Conservation (phyloP, 37 sponge, comb jelly and placozoan genomes). For the Hexactinellida sp. region DNA sequence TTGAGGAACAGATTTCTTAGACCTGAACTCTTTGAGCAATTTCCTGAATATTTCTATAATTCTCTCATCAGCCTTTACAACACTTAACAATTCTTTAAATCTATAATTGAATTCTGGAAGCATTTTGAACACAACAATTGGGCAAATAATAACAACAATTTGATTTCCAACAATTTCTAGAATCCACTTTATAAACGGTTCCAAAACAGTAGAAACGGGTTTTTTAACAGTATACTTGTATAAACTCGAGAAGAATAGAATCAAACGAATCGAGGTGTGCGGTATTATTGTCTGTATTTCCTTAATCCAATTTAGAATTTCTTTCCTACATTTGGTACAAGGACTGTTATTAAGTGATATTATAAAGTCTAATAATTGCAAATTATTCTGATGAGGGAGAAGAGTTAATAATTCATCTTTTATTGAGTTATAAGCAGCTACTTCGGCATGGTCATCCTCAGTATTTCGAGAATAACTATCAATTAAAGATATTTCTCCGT, state of each 20-base stretch:
- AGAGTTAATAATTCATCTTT: neutral
- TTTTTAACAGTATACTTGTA: neutral
- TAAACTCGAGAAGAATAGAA: neutral
- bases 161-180: neutral
- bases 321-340: neutral
- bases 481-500: too few relatives aligned
- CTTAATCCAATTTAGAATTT: neutral
- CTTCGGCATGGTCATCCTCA: neutral
- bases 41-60: too few relatives aligned
- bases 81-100: too few relatives aligned
- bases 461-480: too few relatives aligned
- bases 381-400: neutral
- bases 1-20: too few relatives aligned
- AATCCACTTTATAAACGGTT: neutral
- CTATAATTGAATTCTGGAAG: too few relatives aligned
- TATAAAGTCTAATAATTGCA: neutral
- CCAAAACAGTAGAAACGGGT: neutral
- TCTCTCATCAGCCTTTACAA: too few relatives aligned
- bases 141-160: neutral
- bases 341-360: neutral
- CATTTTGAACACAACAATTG: neutral
- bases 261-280: neutral
- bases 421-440: neutral
- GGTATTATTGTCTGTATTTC: neutral
- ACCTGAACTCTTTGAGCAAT: too few relatives aligned